Evolutionary conservation across 1,140 invertebrate species (phyloP), one percentile per base, ranked within the genome.

Genomic region (Matsumurasca onukii): DNA sequence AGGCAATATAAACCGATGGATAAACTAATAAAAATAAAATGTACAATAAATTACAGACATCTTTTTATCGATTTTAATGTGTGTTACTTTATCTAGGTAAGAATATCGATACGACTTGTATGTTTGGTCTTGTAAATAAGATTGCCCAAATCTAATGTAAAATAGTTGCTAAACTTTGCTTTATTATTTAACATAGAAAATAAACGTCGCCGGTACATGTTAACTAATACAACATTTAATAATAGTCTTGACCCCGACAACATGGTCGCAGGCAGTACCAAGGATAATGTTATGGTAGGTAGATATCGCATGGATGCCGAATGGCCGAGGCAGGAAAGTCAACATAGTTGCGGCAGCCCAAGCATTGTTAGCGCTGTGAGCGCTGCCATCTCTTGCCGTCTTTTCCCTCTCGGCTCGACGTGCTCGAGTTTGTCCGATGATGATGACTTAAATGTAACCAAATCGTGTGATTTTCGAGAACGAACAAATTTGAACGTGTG

Each of bases 41-140:
- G 55, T 59, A 59, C 5, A 9, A 59, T 59, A 59, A 59, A 59
- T 59, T 59, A 59, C 55, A 59, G 25, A 27, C 9, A 15, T n/a
- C 20, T 3, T 59, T 51, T 51, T 17, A 5, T 9, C 5, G 34
- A 39, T 39, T 39, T 39, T 17, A 5, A 27, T 59, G 55, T 59
- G 55, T 59, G 55, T 59, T 59, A 59, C 25, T 59, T 59, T 59
- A 59, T 25, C 17, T 39, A 39, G 34, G 17, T 39, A 39, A 39
- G 25, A 59, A 13, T 59, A 59, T 27, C 30, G 55, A 25, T 59
- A 59, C 24, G n/a, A 13, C 24, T 5, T 52, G 49, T 59, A 59
- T 59, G 55, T 59, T 59, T 59, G 25, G 30, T 27, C 55, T 59
- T 59, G 55, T 59, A 59, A 59, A 59, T 59, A 59, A 59, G 2